Percentiles rank a stretch among this genome's conserved stretches.
These are phyloP conservation scores for Drosophila testacea DNA, from an alignment of 2,888 invertebrate species.

Conservation along the genomic window DNA sequence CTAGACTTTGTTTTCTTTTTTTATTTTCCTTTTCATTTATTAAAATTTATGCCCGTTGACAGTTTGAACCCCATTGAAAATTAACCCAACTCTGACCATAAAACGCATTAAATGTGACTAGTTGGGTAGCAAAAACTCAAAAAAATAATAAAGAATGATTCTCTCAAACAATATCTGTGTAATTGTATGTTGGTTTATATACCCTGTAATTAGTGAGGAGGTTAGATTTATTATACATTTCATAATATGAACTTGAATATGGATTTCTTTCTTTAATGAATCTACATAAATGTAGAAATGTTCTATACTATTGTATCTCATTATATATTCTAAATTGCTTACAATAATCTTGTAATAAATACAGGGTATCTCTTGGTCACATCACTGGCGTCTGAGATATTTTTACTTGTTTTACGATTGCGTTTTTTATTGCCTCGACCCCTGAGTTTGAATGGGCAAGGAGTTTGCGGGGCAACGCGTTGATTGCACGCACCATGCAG, in stretches of 20 bases:
- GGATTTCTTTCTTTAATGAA: too few relatives aligned
- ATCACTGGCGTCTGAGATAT: background rate
- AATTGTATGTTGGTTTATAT: conserved; percentile 1
- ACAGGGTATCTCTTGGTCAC: conserved; percentile 15
- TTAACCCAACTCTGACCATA: conserved; percentile 71
- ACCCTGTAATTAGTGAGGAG: conserved; percentile 25
- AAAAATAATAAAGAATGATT: conserved; percentile 23
- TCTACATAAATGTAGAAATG: too few relatives aligned
- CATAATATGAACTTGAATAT: too few relatives aligned
- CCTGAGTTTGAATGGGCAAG: conserved; percentile 26
- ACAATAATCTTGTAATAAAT: background rate
- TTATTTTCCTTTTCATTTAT: conserved; percentile 44
- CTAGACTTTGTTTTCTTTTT: conserved; percentile 22
- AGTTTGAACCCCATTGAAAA: conserved; percentile 73
- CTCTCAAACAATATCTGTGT: conserved; percentile 4
- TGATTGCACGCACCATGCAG: conserved; percentile 80
- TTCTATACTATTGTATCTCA: too few relatives aligned
- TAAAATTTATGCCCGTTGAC: conserved; percentile 74
- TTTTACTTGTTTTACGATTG: conserved; percentile 65
- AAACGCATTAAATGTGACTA: conserved; percentile 67
- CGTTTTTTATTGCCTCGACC: conserved; percentile 73
- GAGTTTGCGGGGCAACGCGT: conserved; percentile 42
- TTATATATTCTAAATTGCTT: too few relatives aligned
- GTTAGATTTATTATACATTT: too few relatives aligned
- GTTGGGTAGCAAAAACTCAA: conserved; percentile 35